Evolutionary conservation across 1,140 invertebrate species (phyloP).

Genomic region (Plectrocnemia conspersa): DNA sequence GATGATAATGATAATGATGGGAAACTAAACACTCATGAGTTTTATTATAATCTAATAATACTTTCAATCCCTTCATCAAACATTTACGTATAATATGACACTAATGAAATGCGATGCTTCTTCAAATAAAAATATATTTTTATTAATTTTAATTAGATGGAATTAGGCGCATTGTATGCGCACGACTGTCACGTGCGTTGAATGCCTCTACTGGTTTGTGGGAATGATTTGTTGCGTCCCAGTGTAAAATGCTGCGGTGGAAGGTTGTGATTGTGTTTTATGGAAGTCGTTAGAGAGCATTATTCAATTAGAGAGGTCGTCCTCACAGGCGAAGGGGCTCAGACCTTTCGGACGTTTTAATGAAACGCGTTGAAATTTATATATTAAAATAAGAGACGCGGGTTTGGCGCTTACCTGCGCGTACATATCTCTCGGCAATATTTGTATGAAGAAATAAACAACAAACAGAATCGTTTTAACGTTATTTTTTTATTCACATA

Average conservation of each 20-base stretch:
- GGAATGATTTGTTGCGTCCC: constrained; percentile 14
- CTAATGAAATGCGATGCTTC: too few species aligned
- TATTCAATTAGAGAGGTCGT: constrained; percentile 30
- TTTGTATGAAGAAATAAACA: too few species aligned
- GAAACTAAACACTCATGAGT: too few species aligned
- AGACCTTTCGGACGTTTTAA: background rate
- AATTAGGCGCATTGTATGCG: background rate
- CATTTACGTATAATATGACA: too few species aligned
- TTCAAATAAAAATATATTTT: too few species aligned
- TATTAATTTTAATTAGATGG: background rate
- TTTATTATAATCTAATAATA: too few species aligned
- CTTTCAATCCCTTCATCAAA: too few species aligned
- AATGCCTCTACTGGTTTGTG: constrained; percentile 10
- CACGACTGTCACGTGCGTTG: background rate
- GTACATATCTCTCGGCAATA: constrained; percentile 1
- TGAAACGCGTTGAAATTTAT: constrained; percentile 12
- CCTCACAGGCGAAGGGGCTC: constrained; percentile 2
- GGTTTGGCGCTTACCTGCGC: constrained; percentile 21
- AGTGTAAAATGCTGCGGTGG: background rate
- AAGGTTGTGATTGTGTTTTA: constrained; percentile 29
- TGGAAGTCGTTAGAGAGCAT: constrained; percentile 32
- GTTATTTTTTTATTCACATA: too few species aligned
- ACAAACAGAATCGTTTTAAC: too few species aligned
- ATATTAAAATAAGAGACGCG: too few species aligned
- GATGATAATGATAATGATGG: too few species aligned